A percentile compares a stretch with the other conserved stretches of the same genome.
phyloP scores from a whole-genome alignment of 2,888 invertebrate species.

The Limnephilus marmoratus region DNA sequence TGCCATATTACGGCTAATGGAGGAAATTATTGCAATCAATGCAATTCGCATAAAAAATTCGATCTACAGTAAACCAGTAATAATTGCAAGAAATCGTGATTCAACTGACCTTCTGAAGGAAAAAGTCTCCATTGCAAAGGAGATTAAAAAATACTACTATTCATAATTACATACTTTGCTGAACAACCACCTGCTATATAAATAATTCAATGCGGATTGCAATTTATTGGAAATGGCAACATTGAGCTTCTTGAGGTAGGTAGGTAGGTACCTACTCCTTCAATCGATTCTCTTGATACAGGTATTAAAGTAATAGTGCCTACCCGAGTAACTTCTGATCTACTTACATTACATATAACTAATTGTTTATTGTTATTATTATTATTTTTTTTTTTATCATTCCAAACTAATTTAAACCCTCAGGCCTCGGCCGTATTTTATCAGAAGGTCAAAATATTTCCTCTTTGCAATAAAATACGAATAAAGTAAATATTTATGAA shows the following conservation, averaged over 20 bases:
- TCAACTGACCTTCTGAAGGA: background rate
- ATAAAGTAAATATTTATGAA: no score
- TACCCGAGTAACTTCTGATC: background rate
- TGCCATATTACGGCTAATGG: background rate
- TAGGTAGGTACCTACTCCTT: background rate
- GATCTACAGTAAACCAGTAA: background rate
- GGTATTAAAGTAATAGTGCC: background rate
- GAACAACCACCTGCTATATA: conserved; percentile 22
- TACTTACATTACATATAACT: background rate
- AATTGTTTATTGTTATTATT: background rate
- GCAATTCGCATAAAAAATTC: background rate
- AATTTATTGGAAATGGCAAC: conserved; percentile 12
- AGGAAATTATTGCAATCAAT: background rate
- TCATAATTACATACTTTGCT: background rate
- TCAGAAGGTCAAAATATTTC: no score
- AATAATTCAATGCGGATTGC: conserved; percentile 18
- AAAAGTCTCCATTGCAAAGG: background rate
- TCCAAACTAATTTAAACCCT: no score
- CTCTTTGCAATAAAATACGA: no score
- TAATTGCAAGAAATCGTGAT: background rate
- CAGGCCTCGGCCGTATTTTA: no score
- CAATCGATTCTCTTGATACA: background rate
- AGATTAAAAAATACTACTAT: background rate
- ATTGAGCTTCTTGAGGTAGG: background rate
- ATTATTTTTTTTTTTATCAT: background rate